Evolutionary conservation across 1,140 invertebrate genomes (phyloP), one percentile per base, ranked within the genome.

Genomic region (Steinernema khuongi): DNA sequence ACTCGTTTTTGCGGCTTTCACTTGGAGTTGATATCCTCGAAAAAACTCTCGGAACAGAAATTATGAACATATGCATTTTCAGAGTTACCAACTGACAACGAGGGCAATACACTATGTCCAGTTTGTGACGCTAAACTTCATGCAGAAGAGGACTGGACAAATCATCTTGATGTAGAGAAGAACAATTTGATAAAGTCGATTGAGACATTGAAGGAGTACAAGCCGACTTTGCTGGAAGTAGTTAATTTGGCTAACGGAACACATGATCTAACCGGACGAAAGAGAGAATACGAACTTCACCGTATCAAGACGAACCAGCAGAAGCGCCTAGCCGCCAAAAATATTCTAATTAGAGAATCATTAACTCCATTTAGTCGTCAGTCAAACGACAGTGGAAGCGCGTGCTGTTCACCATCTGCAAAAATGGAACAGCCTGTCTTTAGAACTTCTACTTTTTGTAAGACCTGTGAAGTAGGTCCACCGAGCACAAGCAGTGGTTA

Each of bases 31-130:
- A 60, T 60, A 7, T 22, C 4, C 19, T 60, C 22, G 50, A 22
- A 14, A 41, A 41, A 41, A 41, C n/a, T 11, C 36, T 41, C 36
- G 7, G 36, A 7, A 41, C n/a, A 41, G n/a, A 7, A 60, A 22
- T 60, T 60, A 4, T 14, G 14, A 60, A n/a, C 26, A n/a, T 7
- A 7, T 22, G 50, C 50, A 7, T n/a, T 60, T 60, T 17, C 50
- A 60, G 50, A 60, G 50, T 22, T 60, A 26, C 50, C 14, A 60
- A 60, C 50, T 60, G 50, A 60, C 50, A 60, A 60, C 22, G 50
- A 60, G 7, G 50, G 50, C 11, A 60, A 60, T 22, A 22, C 50
- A 60, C 14, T 60, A 17, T 60, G 50, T 22, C 50, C 50, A n/a
- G 22, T 60, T 60, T 60, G 50, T 22, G 50, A 60, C 11, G 26